Evolutionary conservation across 2,113 vertebrate species (phyloP).

Genomic region (Tychaedon coryphoeus): DNA sequence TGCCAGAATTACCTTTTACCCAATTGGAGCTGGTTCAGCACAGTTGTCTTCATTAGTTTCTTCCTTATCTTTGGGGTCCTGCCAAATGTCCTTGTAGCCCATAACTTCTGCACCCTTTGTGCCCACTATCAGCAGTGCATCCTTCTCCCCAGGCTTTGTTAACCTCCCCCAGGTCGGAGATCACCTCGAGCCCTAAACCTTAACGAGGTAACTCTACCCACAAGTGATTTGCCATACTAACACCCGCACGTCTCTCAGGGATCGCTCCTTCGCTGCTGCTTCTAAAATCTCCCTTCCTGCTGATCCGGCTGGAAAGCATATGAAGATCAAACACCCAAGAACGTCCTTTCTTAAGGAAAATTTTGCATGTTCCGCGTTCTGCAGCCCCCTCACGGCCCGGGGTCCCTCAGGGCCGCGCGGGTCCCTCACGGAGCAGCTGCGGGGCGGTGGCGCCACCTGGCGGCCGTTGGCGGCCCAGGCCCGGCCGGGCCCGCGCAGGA

Average conservation of each 20-base stretch:
- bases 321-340: not conserved
- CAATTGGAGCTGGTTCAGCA: not conserved
- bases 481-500: no score
- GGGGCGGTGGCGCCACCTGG: not conserved
- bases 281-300: not conserved
- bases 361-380: accelerated
- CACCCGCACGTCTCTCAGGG: not conserved
- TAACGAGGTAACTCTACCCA: not conserved
- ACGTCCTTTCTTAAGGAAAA: not conserved
- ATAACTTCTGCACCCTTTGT: not conserved
- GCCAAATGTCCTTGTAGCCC: not conserved
- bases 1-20: not conserved
- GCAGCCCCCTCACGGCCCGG: accelerated
- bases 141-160: not conserved
- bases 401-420: not conserved
- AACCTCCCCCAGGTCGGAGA: not conserved
- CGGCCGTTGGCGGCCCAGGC: not conserved
- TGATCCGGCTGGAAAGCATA: not conserved
- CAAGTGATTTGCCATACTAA: not conserved
- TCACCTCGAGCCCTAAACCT: not conserved
- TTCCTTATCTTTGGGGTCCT: not conserved
- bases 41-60: not conserved
- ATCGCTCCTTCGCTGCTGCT: not conserved
- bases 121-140: accelerated
- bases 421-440: not conserved